phyloP scores from a whole-genome alignment of 2,113 vertebrate species.

The Speoplatyrhinus poulsoni region DNA sequence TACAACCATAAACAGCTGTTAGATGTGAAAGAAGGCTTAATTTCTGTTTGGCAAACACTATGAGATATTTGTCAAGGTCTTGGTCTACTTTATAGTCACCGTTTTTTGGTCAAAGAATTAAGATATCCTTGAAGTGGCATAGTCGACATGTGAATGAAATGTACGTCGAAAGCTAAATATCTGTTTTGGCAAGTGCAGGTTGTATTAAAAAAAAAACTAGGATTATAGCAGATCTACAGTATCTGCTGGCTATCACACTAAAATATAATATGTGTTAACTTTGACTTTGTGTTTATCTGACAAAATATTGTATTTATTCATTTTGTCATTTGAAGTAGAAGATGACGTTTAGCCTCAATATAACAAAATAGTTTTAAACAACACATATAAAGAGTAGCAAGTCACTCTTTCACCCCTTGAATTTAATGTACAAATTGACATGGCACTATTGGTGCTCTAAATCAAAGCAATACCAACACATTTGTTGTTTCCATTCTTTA shows the following conservation, averaged over 20 bases:
- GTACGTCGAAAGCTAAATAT: slow-evolving; percentile 75
- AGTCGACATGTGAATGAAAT: slow-evolving; percentile 52
- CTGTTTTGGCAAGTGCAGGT: slow-evolving; percentile 64
- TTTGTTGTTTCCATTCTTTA: slow-evolving; percentile 56
- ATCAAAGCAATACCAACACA: slow-evolving; percentile 55
- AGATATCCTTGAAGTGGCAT: slow-evolving; percentile 37
- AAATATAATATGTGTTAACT: background rate
- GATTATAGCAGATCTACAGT: slow-evolving; percentile 53
- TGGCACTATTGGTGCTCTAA: slow-evolving; percentile 52
- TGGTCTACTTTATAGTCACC: slow-evolving; percentile 9
- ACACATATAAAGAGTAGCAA: background rate
- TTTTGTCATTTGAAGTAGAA: too few species aligned
- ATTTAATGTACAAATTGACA: slow-evolving; percentile 55
- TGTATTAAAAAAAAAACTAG: slow-evolving; percentile 67
- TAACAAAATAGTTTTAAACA: background rate
- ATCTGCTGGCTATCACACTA: background rate
- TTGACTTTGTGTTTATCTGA: background rate
- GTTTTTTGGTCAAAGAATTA: slow-evolving; percentile 33
- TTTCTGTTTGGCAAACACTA: slow-evolving; percentile 50
- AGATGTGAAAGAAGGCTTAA: slow-evolving; percentile 38
- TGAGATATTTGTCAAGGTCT: slow-evolving; percentile 33
- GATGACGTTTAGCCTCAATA: too few species aligned
- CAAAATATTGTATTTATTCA: too few species aligned
- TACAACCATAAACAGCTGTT: slow-evolving; percentile 60
- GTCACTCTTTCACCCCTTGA: slow-evolving; percentile 67